Evolutionary conservation across 2,797 vertebrate genomes (phyloP), one percentile per base, ranked within the genome.

Genomic region (Graptemys geographica): DNA sequence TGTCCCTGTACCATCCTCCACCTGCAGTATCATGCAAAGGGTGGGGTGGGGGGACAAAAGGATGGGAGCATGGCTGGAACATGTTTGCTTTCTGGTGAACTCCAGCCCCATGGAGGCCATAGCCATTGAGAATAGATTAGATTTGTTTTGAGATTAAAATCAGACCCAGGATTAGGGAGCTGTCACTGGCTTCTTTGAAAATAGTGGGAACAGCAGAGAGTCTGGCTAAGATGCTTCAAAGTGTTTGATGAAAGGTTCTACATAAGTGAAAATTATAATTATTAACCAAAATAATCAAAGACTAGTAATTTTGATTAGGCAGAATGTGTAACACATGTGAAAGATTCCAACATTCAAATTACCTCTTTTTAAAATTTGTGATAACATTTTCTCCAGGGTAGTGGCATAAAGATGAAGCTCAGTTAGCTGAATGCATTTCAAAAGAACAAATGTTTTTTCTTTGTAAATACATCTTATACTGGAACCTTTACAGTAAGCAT

Each of bases 261-360:
- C 31, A 33, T 33, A 62, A 62, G 31, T 62, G 87, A 23, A 0
- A 89, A 51, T 0, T 4, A 79, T 8, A 47, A 2, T 2, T 76
- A 92, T 52, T 0, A 21, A 53, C 5, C 76, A 80, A 91, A 79
- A 8, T 2, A 37, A 84, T 44, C 27, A 37, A n/a, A 87, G 21
- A 72, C 13, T 3, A 31, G 1, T 33, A 2, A 2, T 89, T 79
- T 57, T 81, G 6, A 80, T 3, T 1, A 44, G 1, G 8, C 3
- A 65, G 2, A 49, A 4, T 83, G 57, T n/a, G 56, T 18, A 62
- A 86, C 87, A 57, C 2, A 44, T 62, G 62, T 33, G 15, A 62
- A 62, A 37, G n/a, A 19, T 69, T n/a, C 62, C 33, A 65, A 33
- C 16, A n/a, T 19, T 65, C 31, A 33, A 18, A 65, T 65, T 16